Percentiles rank a stretch among this genome's conserved stretches.
Evolutionary conservation across 2,113 vertebrate species (phyloP).

Genomic region (Melanotaenia duboulayi): DNA sequence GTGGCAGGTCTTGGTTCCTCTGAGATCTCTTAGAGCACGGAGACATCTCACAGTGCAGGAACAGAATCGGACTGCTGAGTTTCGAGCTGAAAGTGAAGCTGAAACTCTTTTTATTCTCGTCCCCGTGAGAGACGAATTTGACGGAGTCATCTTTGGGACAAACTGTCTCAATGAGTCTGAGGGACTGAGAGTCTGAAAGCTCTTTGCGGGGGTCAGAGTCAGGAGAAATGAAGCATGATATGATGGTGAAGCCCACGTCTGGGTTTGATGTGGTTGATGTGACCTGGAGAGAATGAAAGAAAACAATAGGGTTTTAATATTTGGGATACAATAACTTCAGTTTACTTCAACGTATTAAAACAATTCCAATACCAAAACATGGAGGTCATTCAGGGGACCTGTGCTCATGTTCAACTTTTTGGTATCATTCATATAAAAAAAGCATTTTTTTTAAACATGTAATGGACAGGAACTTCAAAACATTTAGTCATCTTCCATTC

Average conservation of each 20-base stretch:
- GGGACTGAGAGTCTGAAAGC: conserved; percentile 79
- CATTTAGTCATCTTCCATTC: too few species aligned
- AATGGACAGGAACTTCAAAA: too few species aligned
- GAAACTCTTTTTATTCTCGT: conserved; percentile 88
- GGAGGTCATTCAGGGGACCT: too few species aligned
- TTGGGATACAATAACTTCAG: too few species aligned
- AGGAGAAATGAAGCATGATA: conserved; percentile 90
- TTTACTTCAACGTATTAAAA: too few species aligned
- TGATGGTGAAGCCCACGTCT: conserved; percentile 91
- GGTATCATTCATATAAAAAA: too few species aligned
- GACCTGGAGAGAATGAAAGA: conserved; percentile 80
- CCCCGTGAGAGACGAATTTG: conserved; percentile 80
- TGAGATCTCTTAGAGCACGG: conserved; percentile 84
- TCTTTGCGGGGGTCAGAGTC: conserved; percentile 81
- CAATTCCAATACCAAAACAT: too few species aligned
- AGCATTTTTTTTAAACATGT: too few species aligned
- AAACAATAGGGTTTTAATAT: neutral
- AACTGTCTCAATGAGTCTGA: conserved; percentile 91
- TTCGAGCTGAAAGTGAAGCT: conserved; percentile 90
- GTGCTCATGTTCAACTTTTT: too few species aligned
- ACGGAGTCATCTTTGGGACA: conserved; percentile 93
- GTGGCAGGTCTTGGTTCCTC: conserved; percentile 77
- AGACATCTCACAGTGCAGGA: conserved; percentile 93
- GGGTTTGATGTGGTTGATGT: conserved; percentile 87
- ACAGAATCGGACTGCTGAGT: conserved; percentile 87